Conservation (phyloP, 2,113 vertebrate species). For the Neodontobutis hainanensis region DNA sequence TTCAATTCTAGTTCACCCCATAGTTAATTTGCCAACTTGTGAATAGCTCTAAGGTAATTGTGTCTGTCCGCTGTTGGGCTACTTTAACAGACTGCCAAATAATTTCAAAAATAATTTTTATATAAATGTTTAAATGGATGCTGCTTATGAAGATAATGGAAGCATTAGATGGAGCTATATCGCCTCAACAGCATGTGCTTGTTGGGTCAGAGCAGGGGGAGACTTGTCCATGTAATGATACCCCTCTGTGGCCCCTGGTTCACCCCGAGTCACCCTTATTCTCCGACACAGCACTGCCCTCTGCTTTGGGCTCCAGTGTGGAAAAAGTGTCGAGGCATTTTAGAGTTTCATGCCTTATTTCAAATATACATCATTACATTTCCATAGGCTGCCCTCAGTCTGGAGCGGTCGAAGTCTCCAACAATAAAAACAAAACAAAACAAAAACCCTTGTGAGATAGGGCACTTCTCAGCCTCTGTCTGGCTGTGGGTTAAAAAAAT, state of each 20-base stretch:
- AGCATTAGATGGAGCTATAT: neutral
- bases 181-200: neutral
- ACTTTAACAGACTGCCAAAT: neutral
- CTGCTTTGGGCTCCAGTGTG: neutral
- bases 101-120: neutral
- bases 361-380: slow-evolving; percentile 31
- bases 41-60: slow-evolving; percentile 5
- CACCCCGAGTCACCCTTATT: slow-evolving; percentile 7
- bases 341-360: slow-evolving; percentile 21
- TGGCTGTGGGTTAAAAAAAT: neutral
- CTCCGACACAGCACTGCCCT: slow-evolving; percentile 7
- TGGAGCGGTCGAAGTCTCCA: slow-evolving; percentile 13
- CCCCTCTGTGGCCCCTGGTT: neutral
- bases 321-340: neutral
- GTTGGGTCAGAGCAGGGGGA: neutral
- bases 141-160: neutral
- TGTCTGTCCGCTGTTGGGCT: neutral
- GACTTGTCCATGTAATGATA: neutral
- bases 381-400: neutral
- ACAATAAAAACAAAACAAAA: slow-evolving; percentile 3
- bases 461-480: neutral
- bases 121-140: neutral
- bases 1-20: neutral
- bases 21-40: slow-evolving; percentile 3
- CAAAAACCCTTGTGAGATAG: neutral